Percentiles rank a stretch among this genome's conserved stretches.
Conservation (phyloP, 2,888 invertebrate genomes). For the Hipparchia sbordonii region DNA sequence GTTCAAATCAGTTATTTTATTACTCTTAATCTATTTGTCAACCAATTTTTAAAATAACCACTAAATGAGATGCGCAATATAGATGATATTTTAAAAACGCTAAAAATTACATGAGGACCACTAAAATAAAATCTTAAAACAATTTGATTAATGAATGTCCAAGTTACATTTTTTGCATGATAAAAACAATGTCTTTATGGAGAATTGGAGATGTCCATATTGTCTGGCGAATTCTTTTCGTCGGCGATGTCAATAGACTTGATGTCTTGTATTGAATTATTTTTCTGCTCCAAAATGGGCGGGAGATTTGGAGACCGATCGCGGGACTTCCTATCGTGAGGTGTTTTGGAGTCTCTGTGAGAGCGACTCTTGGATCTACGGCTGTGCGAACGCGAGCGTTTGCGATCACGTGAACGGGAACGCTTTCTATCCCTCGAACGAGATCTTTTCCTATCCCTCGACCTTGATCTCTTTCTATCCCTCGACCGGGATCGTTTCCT, state of each 20-base stretch:
- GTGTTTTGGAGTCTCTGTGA: constrained; percentile 70
- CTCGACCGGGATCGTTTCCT: constrained; percentile 82
- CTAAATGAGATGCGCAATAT: constrained; percentile 24
- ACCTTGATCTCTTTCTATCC: constrained; percentile 74
- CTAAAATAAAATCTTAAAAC: constrained; percentile 8
- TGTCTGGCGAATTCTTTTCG: constrained; percentile 85
- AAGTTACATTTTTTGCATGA: constrained; percentile 14
- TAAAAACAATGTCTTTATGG: constrained; percentile 70
- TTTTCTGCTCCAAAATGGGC: constrained; percentile 60
- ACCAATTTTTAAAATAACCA: constrained; percentile 28
- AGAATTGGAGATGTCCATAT: constrained; percentile 92
- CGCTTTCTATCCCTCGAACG: constrained; percentile 74
- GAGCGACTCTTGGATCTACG: constrained; percentile 72
- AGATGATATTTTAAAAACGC: constrained; percentile 7
- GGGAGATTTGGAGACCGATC: constrained; percentile 64
- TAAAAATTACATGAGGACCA: constrained; percentile 24
- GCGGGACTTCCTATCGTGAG: constrained; percentile 67
- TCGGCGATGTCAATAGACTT: constrained; percentile 68
- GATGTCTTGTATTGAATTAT: constrained; percentile 50
- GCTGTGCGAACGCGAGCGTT: constrained; percentile 70
- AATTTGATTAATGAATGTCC: constrained; percentile 27
- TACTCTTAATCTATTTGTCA: constrained; percentile 31
- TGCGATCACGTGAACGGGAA: constrained; percentile 71
- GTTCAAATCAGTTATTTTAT: constrained; percentile 32
- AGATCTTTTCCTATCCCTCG: constrained; percentile 75